Percentiles rank a stretch among this genome's conserved stretches.
Conservation (phyloP, 2,888 invertebrate genomes). For the Ennomos quercinarius region DNA sequence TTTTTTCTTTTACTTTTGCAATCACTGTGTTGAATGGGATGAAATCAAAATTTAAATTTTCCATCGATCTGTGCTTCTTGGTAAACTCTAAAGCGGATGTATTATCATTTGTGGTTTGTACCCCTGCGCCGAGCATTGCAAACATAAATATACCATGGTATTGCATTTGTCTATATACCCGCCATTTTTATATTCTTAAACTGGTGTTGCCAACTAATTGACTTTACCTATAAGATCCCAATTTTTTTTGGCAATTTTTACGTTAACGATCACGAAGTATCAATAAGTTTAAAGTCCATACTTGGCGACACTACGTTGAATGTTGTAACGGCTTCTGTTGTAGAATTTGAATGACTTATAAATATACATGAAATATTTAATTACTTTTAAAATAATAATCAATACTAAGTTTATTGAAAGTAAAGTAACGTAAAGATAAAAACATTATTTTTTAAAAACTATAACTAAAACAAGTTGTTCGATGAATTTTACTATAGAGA, state of each 20-base stretch:
- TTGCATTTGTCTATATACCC: constrained; percentile 70
- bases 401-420: no score
- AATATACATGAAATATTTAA: constrained; percentile 25
- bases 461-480: constrained; percentile 2
- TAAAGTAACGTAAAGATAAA: no score
- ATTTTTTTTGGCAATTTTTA: not conserved
- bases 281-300: constrained; percentile 17
- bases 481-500: not conserved
- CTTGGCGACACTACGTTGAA: constrained; percentile 61
- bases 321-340: constrained; percentile 74
- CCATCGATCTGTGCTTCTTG: constrained; percentile 82
- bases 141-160: constrained; percentile 61
- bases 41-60: constrained; percentile 54
- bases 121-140: constrained; percentile 74
- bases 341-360: constrained; percentile 57
- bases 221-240: constrained; percentile 12
- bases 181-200: constrained; percentile 51
- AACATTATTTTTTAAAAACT: not conserved
- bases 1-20: constrained; percentile 66
- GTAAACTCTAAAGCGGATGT: constrained; percentile 84
- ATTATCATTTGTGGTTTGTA: constrained; percentile 79
- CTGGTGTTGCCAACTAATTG: constrained; percentile 53
- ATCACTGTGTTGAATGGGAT: constrained; percentile 56
- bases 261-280: not conserved
- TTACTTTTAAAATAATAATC: constrained; percentile 5